A percentile compares a stretch with the other conserved stretches of the same genome.
phyloP scores from a whole-genome alignment of 2,113 vertebrate genomes.

The Sitta europaea region DNA sequence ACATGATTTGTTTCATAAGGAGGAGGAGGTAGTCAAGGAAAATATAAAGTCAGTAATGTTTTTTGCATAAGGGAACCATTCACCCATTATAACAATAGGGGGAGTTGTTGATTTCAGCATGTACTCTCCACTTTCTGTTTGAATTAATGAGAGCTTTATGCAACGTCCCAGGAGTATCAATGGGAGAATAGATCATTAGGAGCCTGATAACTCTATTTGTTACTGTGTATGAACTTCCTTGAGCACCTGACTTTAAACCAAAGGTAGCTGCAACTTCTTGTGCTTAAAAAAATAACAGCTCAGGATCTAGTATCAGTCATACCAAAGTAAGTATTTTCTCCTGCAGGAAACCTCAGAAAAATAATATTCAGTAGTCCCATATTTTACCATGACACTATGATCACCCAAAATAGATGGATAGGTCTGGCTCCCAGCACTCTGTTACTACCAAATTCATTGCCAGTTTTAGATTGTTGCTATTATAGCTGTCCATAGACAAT shows the following conservation, averaged over 20 bases:
- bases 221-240: conserved; percentile 39
- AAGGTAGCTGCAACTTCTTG: neutral
- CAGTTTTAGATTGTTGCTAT: neutral
- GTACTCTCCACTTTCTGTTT: conserved; percentile 50
- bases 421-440: neutral
- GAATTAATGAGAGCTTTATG: conserved; percentile 64
- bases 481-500: neutral
- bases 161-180: conserved; percentile 64
- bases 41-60: conserved; percentile 51
- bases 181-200: conserved; percentile 60
- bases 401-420: neutral
- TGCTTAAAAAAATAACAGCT: neutral
- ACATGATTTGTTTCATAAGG: conserved; percentile 58
- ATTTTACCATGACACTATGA: neutral
- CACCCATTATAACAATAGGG: conserved; percentile 58
- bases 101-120: conserved; percentile 54
- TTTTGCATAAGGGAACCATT: conserved; percentile 61
- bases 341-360: conserved; percentile 4
- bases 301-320: neutral
- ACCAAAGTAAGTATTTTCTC: conserved; percentile 1
- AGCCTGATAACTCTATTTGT: conserved; percentile 69
- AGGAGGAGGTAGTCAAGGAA: conserved; percentile 27
- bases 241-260: conserved; percentile 23
- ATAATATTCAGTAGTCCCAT: neutral
- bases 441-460: neutral